These are phyloP conservation scores for Onychostruthus taczanowskii DNA, from an alignment of 2,113 vertebrate genomes.

Conservation along the genomic window DNA sequence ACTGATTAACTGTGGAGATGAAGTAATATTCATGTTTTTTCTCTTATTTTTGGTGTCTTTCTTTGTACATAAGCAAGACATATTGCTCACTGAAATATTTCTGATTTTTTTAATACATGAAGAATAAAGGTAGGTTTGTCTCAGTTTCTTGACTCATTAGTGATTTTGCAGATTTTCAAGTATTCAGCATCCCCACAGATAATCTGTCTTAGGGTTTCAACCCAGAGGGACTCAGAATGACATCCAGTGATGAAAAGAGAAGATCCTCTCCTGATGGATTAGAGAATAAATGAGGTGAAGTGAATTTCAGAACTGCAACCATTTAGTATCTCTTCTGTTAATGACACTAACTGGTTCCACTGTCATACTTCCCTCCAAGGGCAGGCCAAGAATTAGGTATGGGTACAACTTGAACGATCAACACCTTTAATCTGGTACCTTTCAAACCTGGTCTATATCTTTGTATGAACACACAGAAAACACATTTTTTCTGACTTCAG, in stretches of 20 bases:
- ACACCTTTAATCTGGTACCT: background rate
- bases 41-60: background rate
- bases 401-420: background rate
- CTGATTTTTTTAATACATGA: background rate
- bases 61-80: background rate
- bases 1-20: background rate
- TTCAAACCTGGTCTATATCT: background rate
- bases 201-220: background rate
- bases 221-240: background rate
- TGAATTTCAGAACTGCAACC: background rate
- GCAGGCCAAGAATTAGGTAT: background rate
- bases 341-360: background rate
- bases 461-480: background rate
- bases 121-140: background rate
- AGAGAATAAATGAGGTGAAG: background rate
- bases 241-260: background rate
- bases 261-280: background rate
- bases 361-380: background rate
- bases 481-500: background rate
- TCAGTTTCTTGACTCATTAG: background rate
- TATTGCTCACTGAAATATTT: background rate
- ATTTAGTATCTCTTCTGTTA: background rate
- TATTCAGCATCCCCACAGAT: background rate
- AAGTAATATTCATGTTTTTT: background rate
- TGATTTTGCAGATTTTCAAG: background rate